Evolutionary conservation across 2,888 invertebrate species (phyloP), one percentile per base, ranked within the genome.

Genomic region (Hedya salicella): DNA sequence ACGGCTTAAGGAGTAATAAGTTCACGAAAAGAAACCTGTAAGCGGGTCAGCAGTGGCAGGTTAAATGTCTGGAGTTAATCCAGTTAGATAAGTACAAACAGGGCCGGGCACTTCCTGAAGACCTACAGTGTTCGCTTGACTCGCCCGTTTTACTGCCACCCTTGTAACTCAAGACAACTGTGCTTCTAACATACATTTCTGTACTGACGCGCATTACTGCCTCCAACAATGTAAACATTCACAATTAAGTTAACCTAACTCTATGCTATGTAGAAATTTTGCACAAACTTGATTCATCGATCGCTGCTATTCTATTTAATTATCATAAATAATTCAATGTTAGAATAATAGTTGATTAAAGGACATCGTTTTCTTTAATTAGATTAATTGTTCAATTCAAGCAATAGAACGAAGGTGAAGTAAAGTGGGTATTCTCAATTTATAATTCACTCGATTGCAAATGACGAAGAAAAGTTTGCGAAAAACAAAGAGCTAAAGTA

Each of bases 81-180:
- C 89, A 81, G 85, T 92, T 91, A 90, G 89, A 92, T 79, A 91
- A 87, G 85, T 89, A 92, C 89, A 91, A 92, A 91, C 89, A 90
- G 86, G 83, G 87, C 87, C 82, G 83, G 87, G 89, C 90, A 90
- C 89, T 90, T 75, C 77, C 66, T 69, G 91, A 92, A 92, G 91
- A 88, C 92, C 87, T 82, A 87, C 90, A 91, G 86, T 77, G 79
- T 75, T 85, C 82, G 81, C 81, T 79, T 79, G 72, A 83, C 85
- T 85, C 81, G 90, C 84, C 89, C 89, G 89, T 89, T 89, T 90
- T 89, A 90, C 87, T 88, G 86, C 78, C 85, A 80, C 81, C 77
- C 80, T 73, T 76, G 84, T 84, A 81, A 84, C 75, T 75, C 73
- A 73, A 75, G 70, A 71, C 71, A 48, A 32, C 54, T 61, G 65